phyloP scores from a whole-genome alignment of 2,113 vertebrate species.

The Raja brachyura region DNA sequence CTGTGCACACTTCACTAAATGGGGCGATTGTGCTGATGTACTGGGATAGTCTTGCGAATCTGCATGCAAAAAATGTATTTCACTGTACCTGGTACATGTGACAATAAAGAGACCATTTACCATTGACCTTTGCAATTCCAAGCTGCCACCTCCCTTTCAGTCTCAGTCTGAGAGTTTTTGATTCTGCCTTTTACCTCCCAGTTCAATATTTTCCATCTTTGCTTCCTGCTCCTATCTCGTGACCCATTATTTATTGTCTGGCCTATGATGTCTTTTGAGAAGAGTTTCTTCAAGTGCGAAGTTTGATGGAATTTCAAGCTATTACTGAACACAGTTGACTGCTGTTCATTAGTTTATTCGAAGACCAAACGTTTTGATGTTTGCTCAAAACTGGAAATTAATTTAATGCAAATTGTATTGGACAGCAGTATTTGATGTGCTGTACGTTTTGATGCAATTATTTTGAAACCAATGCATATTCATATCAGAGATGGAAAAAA shows the following conservation, averaged over 20 bases:
- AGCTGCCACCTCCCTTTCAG: no score
- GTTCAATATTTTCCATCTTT: neutral
- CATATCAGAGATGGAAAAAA: neutral
- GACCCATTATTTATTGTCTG: neutral
- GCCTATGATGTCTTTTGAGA: neutral
- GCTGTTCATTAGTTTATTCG: neutral
- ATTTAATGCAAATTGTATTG: neutral
- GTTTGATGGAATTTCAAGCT: neutral
- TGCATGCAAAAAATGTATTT: no score
- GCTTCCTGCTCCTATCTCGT: neutral
- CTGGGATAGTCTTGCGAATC: no score
- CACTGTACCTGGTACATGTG: no score
- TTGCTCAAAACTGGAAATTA: conserved; percentile 5
- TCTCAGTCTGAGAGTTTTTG: neutral
- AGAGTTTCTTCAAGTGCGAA: neutral
- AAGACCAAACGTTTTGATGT: neutral
- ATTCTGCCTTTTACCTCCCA: neutral
- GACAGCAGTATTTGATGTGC: neutral
- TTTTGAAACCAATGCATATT: neutral
- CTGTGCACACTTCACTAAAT: no score
- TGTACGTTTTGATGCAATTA: neutral
- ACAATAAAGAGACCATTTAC: no score
- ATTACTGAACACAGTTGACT: neutral
- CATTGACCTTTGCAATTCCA: neutral
- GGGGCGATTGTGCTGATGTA: no score